phyloP scores from a whole-genome alignment of 2,888 invertebrate genomes.

The Drosophila formosana region DNA sequence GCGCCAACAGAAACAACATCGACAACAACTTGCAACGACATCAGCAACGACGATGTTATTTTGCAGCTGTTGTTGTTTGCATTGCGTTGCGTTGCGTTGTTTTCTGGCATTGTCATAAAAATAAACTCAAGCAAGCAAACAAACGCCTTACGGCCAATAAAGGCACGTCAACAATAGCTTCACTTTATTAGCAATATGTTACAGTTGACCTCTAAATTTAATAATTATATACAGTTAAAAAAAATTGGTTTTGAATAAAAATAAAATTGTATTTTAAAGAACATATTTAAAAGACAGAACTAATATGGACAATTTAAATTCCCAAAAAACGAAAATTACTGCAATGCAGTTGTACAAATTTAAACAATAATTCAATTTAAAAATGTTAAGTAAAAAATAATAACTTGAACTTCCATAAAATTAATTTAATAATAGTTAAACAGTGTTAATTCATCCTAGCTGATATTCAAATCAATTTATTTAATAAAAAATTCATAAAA shows the following conservation, averaged over 20 bases:
- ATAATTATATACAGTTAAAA: background rate
- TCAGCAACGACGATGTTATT: conserved; percentile 36
- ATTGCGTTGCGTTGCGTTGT: conserved; percentile 17
- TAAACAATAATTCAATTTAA: too few relatives aligned
- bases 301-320: too few relatives aligned
- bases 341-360: too few relatives aligned
- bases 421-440: too few relatives aligned
- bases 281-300: too few relatives aligned
- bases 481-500: too few relatives aligned
- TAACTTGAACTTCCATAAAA: too few relatives aligned
- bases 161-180: conserved; percentile 7
- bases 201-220: background rate
- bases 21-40: conserved; percentile 43
- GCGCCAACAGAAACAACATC: conserved; percentile 38
- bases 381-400: too few relatives aligned
- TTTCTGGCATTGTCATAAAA: conserved; percentile 59
- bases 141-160: conserved; percentile 17
- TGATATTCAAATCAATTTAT: too few relatives aligned
- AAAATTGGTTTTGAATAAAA: background rate
- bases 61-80: conserved; percentile 59
- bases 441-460: too few relatives aligned
- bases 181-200: conserved; percentile 6
- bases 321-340: too few relatives aligned
- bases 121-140: conserved; percentile 26
- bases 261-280: background rate